Conservation (phyloP, 2,797 vertebrate species). For the Smutsia temminckii region DNA sequence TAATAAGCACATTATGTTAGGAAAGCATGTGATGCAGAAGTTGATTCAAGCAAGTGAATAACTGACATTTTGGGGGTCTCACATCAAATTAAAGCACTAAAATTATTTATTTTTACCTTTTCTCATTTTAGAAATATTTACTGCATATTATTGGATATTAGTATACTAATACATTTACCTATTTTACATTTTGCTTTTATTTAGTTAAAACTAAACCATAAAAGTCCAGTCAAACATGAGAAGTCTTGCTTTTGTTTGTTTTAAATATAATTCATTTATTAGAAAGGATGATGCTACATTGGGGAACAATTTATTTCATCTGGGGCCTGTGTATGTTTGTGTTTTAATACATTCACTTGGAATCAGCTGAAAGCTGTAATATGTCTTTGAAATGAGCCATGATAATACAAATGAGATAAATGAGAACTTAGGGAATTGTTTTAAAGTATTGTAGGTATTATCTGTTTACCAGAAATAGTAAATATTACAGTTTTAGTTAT, state of each 20-base stretch:
- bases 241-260: slow-evolving; percentile 73
- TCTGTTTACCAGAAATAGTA: slow-evolving; percentile 84
- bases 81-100: slow-evolving; percentile 72
- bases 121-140: slow-evolving; percentile 63
- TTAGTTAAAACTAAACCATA: slow-evolving; percentile 65
- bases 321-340: slow-evolving; percentile 67
- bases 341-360: slow-evolving; percentile 82
- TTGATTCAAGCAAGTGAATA: slow-evolving; percentile 83
- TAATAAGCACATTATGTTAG: slow-evolving; percentile 79
- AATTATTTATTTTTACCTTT: slow-evolving; percentile 76
- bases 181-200: slow-evolving; percentile 81
- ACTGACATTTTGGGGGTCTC: slow-evolving; percentile 71
- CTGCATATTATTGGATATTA: slow-evolving; percentile 61
- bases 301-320: slow-evolving; percentile 68
- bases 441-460: slow-evolving; percentile 81
- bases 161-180: slow-evolving; percentile 65
- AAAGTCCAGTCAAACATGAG: slow-evolving; percentile 38
- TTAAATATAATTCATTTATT: slow-evolving; percentile 68
- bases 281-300: slow-evolving; percentile 66
- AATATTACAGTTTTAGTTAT: slow-evolving; percentile 87
- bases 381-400: slow-evolving; percentile 81
- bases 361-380: slow-evolving; percentile 83
- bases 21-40: slow-evolving; percentile 81
- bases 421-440: slow-evolving; percentile 81
- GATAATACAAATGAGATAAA: slow-evolving; percentile 70